Evolutionary conservation across 2,113 vertebrate species (phyloP), one percentile per base, ranked within the genome.

Genomic region (Rhinoptilus africanus): DNA sequence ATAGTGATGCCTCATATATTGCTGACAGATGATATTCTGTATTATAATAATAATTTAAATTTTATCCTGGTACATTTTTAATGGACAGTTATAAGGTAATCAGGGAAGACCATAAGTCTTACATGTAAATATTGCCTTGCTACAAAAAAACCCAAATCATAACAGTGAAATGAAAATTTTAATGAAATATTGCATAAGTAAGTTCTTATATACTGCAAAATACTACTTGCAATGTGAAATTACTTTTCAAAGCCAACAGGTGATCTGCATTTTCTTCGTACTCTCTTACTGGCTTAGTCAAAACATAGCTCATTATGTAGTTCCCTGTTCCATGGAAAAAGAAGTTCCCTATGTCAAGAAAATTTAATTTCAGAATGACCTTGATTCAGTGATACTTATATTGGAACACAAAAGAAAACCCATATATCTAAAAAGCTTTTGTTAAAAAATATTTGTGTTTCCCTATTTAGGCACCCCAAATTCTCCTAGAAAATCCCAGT

Each of bases 1-100:
- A 63, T 14, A 71, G 23, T 64, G 6, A 67, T 51, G 34, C 35
- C 66, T 41, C 85, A 50, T 9, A 56, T 39, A 45, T 28, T 81
- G n/a, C 59, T 69, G 59, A 74, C 66, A 89, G 56, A 91, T 92
- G 78, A 91, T 60, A 96, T 59, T 83, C 66, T 94, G 73, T 88
- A 91, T 72, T 95, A 93, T 92, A 53, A 87, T 95, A 28, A 89
- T 78, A 66, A 77, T 78, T 96, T 97, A 91, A 91, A 96, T 96
- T 97, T 97, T 94, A 97, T 95, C 81, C 34, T 92, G 53, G 74
- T 97, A 89, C 60, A 96, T 97, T 98, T 98, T 96, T 95, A 96
- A 94, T 89, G 69, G 91, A 81, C 35, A 85, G 68, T 88, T 97
- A 85, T 39, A 96, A 96, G 66, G 43, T 85, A 97, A 97, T 95